Conservation (phyloP, 2,888 invertebrate genomes). For the Apamea epomidion region DNA sequence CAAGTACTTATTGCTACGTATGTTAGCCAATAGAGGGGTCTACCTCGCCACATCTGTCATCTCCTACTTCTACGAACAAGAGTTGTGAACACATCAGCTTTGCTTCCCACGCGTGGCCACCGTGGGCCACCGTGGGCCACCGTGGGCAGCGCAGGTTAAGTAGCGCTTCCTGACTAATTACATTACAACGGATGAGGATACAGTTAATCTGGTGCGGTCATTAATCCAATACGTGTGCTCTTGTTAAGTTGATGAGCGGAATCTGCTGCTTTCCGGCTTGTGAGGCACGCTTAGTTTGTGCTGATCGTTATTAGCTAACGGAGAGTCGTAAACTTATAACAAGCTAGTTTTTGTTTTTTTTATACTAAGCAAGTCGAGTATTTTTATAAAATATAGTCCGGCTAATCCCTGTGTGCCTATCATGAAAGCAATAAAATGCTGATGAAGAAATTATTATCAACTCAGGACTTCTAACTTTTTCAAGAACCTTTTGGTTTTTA, state of each 20-base stretch:
- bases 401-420: not conserved
- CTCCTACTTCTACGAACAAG: conserved; percentile 2
- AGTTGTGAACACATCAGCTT: not conserved
- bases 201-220: conserved; percentile 40
- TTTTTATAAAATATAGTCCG: not conserved
- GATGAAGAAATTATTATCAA: not conserved
- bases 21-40: not conserved
- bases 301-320: not conserved
- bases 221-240: conserved; percentile 20
- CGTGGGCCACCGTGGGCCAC: conserved; percentile 24
- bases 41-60: not conserved
- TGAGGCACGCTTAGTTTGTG: not conserved
- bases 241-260: conserved; percentile 26
- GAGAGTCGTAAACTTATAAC: not conserved
- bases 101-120: conserved; percentile 22
- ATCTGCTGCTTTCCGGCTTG: conserved; percentile 5
- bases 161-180: conserved; percentile 48
- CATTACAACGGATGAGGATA: conserved; percentile 41
- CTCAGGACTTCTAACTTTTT: not conserved
- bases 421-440: not conserved
- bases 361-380: not conserved
- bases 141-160: conserved; percentile 42
- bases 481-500: not conserved
- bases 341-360: not conserved
- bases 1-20: not conserved